Percentiles rank a stretch among this genome's conserved stretches.
Conservation (phyloP, 2,113 vertebrate species). For the Dicentrarchus labrax region DNA sequence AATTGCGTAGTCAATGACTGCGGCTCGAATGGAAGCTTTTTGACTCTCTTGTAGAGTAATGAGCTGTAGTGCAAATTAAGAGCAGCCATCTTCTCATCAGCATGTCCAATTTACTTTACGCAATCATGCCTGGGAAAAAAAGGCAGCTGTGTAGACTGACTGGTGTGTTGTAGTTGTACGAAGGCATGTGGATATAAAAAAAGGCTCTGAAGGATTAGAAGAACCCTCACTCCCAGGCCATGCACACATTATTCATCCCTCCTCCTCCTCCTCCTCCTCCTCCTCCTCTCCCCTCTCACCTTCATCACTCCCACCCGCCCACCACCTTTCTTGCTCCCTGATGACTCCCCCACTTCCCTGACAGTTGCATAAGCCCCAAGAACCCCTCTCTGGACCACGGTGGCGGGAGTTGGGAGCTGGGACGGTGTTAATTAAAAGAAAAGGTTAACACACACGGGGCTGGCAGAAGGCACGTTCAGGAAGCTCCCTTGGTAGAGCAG, state of each 20-base stretch:
- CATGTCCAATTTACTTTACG: constrained; percentile 68
- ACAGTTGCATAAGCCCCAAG: constrained; percentile 77
- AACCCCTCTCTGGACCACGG: constrained; percentile 78
- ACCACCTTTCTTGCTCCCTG: constrained; percentile 64
- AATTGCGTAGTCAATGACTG: constrained; percentile 22
- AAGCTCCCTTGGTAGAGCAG: constrained; percentile 78
- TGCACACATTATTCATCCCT: constrained; percentile 80
- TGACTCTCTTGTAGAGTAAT: constrained; percentile 58
- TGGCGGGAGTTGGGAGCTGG: constrained; percentile 73
- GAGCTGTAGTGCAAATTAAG: constrained; percentile 70
- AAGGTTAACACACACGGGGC: constrained; percentile 83
- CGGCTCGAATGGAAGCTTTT: constrained; percentile 39
- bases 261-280: constrained; percentile 67
- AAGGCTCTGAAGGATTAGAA: constrained; percentile 77
- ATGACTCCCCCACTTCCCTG: constrained; percentile 68
- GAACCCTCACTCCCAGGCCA: constrained; percentile 77
- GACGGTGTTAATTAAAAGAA: constrained; percentile 86
- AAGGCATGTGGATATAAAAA: constrained; percentile 74
- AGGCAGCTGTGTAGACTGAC: constrained; percentile 63
- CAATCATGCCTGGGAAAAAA: constrained; percentile 64
- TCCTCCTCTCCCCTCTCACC: constrained; percentile 66
- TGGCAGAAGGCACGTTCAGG: constrained; percentile 70
- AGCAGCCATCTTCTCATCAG: constrained; percentile 71
- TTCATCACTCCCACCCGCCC: constrained; percentile 63
- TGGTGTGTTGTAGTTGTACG: constrained; percentile 60